phyloP scores from a whole-genome alignment of 1,140 invertebrate genomes.

The Akabosia matsudoensis region DNA sequence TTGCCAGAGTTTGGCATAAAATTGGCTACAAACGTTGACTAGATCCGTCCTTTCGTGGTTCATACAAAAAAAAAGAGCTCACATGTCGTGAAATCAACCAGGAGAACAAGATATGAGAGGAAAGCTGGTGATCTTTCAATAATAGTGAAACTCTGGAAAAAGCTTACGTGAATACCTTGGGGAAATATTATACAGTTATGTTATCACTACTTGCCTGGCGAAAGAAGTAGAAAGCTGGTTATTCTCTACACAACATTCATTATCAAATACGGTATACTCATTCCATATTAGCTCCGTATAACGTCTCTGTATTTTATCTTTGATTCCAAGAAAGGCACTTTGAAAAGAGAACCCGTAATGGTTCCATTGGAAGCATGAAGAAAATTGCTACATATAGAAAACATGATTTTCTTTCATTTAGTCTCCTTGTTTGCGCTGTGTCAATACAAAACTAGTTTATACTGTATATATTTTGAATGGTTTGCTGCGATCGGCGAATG shows the following conservation, averaged over 20 bases:
- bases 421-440: no score
- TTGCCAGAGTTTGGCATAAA: constrained; percentile 12
- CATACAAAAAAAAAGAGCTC: background rate
- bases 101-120: background rate
- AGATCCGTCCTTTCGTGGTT: background rate
- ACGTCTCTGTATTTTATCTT: no score
- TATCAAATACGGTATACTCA: background rate
- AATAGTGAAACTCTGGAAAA: constrained; percentile 3
- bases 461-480: no score
- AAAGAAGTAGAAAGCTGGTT: background rate
- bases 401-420: background rate
- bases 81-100: no score
- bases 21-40: constrained; percentile 1
- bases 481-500: background rate
- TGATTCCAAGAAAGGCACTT: no score
- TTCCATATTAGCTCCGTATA: no score
- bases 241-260: background rate
- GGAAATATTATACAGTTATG: background rate
- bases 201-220: background rate
- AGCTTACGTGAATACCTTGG: background rate
- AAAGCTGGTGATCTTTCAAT: constrained; percentile 18
- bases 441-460: no score
- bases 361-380: background rate
- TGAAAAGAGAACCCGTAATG: background rate
- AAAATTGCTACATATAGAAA: background rate